Evolutionary conservation across 2,797 vertebrate genomes (phyloP).

Genomic region (Thaleichthys pacificus): DNA sequence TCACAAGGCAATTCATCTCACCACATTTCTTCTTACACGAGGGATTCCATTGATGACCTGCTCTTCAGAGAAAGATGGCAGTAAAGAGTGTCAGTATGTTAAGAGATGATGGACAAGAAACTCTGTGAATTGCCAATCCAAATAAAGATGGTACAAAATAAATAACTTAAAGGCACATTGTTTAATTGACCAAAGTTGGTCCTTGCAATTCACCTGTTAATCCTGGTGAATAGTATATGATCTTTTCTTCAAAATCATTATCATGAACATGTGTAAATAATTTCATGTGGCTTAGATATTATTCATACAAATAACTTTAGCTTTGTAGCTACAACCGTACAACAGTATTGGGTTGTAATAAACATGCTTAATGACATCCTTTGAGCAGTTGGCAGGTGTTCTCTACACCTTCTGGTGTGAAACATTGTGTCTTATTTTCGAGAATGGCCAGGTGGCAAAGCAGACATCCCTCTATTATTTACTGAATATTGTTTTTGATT

Average conservation of each 20-base stretch:
- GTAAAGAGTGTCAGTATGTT: not conserved
- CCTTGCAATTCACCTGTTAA: too few species aligned
- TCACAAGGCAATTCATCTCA: too few species aligned
- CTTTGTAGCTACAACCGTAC: too few species aligned
- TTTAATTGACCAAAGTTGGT: not conserved
- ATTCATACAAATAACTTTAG: too few species aligned
- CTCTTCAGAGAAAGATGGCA: not conserved
- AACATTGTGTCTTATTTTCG: not conserved
- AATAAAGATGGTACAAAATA: not conserved
- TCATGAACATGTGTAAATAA: too few species aligned
- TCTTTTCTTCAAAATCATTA: too few species aligned
- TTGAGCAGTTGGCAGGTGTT: not conserved
- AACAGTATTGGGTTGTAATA: not conserved
- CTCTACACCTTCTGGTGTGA: not conserved
- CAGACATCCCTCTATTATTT: too few species aligned
- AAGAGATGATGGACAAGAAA: not conserved
- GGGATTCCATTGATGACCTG: not conserved
- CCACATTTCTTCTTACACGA: slow-evolving; percentile 4
- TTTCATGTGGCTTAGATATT: too few species aligned
- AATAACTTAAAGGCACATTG: not conserved
- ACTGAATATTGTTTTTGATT: not conserved
- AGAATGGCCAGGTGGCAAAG: too few species aligned
- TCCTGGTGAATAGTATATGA: too few species aligned
- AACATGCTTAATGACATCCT: slow-evolving; percentile 12
- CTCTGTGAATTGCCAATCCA: not conserved